Base-by-base conservation (phyloP, 1,140 invertebrate species). In the Drosophila jambulina region DNA sequence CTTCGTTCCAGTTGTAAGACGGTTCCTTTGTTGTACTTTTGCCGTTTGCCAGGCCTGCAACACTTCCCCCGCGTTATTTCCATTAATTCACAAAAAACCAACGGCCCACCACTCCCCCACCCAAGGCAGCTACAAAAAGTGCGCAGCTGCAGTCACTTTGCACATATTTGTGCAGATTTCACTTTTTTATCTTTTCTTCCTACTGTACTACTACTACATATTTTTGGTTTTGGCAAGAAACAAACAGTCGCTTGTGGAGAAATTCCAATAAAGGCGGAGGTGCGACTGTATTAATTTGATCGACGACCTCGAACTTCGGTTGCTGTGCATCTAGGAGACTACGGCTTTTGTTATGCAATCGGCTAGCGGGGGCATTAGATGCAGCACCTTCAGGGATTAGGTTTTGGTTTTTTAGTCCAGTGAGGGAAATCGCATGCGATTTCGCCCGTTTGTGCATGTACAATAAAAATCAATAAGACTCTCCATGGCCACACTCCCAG, bases 231-330 rank as follows among this genome's bases (percentile, higher is more conserved):
- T 12, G 46, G 25, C 17, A 10, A 19, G 46, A 27, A 48, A 25
- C 45, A n/a, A n/a, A n/a, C n/a, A n/a, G n/a, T n/a, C n/a, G n/a
- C n/a, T n/a, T 46, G 1, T 7, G 23, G 3, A 27, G 9, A 19
- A 51, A 13, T 12, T 17, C 62, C 57, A 75, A 69, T 85, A 75
- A 27, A 15, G 34, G n/a, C 19, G n/a, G 23, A 27, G 46, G 8
- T 5, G 15, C 15, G 7, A 5, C 2, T 42, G 43, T 57, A 38
- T 43, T 40, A 59, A 45, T 78, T 90, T 23, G 17, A 49, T 80
- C 86, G 83, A 76, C 77, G 82, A 90, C 86, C 86, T 86, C 82
- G 76, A 86, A 90, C 82, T 84, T 80, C 59, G 71, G 54, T 67
- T 59, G 48, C 53, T 74, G 59, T 78, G 74, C 68, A 78, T 74